Base-by-base conservation (phyloP, 2,113 vertebrate species). In the Pachypanchax playfairii region DNA sequence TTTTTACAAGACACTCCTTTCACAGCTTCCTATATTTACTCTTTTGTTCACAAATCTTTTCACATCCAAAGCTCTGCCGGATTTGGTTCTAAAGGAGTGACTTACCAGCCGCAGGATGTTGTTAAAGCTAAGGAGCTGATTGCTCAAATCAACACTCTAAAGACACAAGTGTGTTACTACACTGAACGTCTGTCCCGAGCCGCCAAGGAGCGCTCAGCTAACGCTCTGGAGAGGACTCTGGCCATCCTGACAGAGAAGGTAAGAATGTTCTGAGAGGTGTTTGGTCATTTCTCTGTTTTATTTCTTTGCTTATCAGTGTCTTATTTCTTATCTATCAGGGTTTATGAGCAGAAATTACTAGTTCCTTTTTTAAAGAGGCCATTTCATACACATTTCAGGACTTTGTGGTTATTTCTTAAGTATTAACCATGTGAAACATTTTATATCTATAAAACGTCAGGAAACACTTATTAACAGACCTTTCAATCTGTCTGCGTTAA, bases 111-210 rank as follows among this genome's bases (percentile, higher is more conserved):
- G 15, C 95, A 97, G 89, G 97, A 98, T 53, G 90, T 99, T 0
- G 35, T 94, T 49, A 92, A 94, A 86, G 97, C 97, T 18, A 98
- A 97, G 89, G 97, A 99, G 90, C 95, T 99, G 49, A 98, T 98
- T 26, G 95, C 93, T 62, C 96, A 98, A 31, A 97, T 99, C 75
- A 98, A 97, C 85, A 98, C 96, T 2, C 89, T 98, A 80, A 98
- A 98, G 90, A 98, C 97, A 0, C 97, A 99, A 87, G 95, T 99
- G 86, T 97, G 95, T 87, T 99, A 99, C 90, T 99, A 99, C 49
- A 92, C 94, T 2, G 97, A 99, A 63, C 93, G 97, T 15, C 93
- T 99, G 66, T 97, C 96, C 0, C 92, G 97, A 79, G 92, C 97
- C 13, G 97, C 97, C 66, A 98, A 98, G 88, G 97, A 98, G 9